phyloP scores from a whole-genome alignment of 2,888 invertebrate genomes.

The Phyllotreta cruciferae region DNA sequence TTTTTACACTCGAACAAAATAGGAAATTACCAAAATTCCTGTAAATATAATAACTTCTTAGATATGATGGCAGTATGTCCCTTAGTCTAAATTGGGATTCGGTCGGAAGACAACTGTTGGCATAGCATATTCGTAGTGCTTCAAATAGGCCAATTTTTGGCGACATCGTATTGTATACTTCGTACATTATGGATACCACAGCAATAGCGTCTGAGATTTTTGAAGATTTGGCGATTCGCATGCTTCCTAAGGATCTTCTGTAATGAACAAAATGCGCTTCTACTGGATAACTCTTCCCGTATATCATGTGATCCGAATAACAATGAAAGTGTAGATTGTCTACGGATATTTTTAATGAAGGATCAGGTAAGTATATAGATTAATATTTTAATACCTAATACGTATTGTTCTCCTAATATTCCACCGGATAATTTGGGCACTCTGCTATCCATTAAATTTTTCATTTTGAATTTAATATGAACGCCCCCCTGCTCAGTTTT shows the following conservation, averaged over 20 bases:
- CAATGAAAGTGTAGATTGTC: slow-evolving; percentile 13
- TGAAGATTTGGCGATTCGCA: slow-evolving; percentile 7
- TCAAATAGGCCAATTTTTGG: background rate
- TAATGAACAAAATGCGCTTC: slow-evolving; percentile 17
- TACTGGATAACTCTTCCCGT: slow-evolving; percentile 11
- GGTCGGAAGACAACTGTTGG: background rate
- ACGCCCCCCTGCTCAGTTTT: background rate
- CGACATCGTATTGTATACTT: slow-evolving; percentile 4
- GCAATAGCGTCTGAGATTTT: slow-evolving; percentile 4
- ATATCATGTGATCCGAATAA: slow-evolving; percentile 6
- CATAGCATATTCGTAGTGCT: background rate
- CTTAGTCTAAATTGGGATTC: slow-evolving; percentile 3
- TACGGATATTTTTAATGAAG: background rate
- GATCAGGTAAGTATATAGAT: background rate
- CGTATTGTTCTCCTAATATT: slow-evolving; percentile 7
- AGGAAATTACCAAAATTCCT: slow-evolving; percentile 4
- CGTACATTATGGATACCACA: slow-evolving; percentile 6
- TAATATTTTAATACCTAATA: slow-evolving; percentile 9
- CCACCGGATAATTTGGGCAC: slow-evolving; percentile 6
- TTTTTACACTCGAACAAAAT: background rate
- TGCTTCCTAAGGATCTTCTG: background rate
- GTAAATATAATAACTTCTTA: slow-evolving; percentile 12
- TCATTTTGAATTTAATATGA: background rate
- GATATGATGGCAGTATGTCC: slow-evolving; percentile 7
- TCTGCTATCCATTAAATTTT: background rate